Evolutionary conservation across 2,888 invertebrate genomes (phyloP).

Genomic region (Cheilosia soror): DNA sequence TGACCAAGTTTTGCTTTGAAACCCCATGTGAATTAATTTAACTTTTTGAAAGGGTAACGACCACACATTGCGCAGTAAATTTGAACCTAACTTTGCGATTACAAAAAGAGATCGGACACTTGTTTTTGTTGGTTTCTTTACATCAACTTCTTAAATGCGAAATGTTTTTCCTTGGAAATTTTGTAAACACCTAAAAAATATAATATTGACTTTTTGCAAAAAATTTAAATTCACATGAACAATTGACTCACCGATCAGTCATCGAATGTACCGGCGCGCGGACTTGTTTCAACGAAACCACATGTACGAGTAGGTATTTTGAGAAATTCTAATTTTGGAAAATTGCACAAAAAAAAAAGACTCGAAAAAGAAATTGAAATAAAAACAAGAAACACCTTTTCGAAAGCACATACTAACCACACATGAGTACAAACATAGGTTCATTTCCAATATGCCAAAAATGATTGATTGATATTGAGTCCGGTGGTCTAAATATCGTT

Average conservation of each 20-base stretch:
- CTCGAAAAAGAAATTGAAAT: neutral
- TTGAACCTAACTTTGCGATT: neutral
- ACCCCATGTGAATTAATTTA: neutral
- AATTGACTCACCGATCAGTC: constrained; percentile 21
- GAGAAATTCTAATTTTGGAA: constrained; percentile 51
- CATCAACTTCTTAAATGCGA: neutral
- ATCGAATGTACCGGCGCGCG: neutral
- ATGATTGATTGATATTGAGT: constrained; percentile 59
- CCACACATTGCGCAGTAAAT: constrained; percentile 4
- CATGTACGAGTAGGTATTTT: constrained; percentile 40
- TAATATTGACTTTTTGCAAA: constrained; percentile 2
- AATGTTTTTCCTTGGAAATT: constrained; percentile 1
- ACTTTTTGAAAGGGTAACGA: constrained; percentile 10
- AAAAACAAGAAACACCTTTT: constrained; percentile 7
- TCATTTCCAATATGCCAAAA: constrained; percentile 45
- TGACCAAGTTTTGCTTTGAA: neutral
- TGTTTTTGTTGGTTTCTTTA: neutral
- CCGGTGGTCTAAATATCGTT: constrained; percentile 46
- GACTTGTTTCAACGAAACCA: constrained; percentile 29
- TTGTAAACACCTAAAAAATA: constrained; percentile 10
- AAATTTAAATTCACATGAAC: constrained; percentile 18
- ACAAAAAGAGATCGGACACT: neutral
- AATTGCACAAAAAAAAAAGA: constrained; percentile 39
- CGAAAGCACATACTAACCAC: neutral
- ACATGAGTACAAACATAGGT: neutral